Percentiles rank a stretch among this genome's conserved stretches.
These are phyloP conservation scores for Drosophila sproati DNA, from an alignment of 1,140 invertebrate species.

Conservation along the genomic window DNA sequence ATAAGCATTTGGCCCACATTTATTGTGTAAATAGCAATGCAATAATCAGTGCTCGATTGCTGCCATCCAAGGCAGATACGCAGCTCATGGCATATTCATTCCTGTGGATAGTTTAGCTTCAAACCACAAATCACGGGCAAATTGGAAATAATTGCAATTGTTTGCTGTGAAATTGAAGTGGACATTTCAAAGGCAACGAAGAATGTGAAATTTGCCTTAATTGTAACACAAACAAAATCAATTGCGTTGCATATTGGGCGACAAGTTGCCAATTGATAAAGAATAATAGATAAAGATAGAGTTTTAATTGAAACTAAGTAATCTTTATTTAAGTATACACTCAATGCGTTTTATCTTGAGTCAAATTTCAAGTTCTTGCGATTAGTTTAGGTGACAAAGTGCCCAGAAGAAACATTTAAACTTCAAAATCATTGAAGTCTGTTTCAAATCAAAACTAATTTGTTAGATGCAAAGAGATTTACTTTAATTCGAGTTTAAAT, in stretches of 20 bases:
- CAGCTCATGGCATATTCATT: not conserved
- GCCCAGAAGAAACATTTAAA: too few species aligned
- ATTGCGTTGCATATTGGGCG: slow-evolving; percentile 3
- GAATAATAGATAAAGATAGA: too few species aligned
- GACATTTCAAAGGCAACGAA: not conserved
- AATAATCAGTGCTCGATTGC: not conserved
- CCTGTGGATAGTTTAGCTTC: not conserved
- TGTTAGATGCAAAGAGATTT: too few species aligned
- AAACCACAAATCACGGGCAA: not conserved
- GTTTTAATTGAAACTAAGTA: too few species aligned
- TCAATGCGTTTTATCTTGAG: too few species aligned
- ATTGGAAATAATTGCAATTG: slow-evolving; percentile 17
- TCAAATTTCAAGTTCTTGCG: too few species aligned
- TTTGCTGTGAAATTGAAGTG: not conserved
- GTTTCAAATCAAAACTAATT: too few species aligned
- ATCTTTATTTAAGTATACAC: too few species aligned
- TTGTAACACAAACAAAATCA: slow-evolving; percentile 8
- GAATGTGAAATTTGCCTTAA: slow-evolving; percentile 7
- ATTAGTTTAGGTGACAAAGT: too few species aligned
- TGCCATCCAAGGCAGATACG: not conserved
- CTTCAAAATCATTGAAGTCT: too few species aligned
- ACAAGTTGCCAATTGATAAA: too few species aligned
- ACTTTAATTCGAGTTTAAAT: too few species aligned
- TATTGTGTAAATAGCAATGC: slow-evolving; percentile 2
- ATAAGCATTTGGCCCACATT: not conserved